Base-by-base conservation (phyloP, 2,888 invertebrate species). In the Timema cristinae region DNA sequence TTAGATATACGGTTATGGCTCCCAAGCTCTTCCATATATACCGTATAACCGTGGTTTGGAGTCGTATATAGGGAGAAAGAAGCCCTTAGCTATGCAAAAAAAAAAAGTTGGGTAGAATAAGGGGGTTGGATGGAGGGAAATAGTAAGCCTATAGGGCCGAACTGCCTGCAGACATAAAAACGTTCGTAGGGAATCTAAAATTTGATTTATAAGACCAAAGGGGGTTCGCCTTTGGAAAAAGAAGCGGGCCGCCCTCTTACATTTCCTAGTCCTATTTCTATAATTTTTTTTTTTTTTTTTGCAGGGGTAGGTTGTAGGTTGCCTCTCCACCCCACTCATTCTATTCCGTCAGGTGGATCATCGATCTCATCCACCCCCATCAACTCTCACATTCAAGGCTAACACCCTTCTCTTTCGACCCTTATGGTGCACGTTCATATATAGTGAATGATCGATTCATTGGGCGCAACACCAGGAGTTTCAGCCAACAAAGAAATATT, bases 181-280 rank as follows among this genome's bases (percentile, higher is more conserved):
- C 70, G 70, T 73, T 70, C 63, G 70, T 70, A 59, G 66, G 61
- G 73, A 73, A 67, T 71, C 73, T 73, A 68, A 73, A 73, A 73
- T 73, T 73, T 73, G 73, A 73, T 73, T 73, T 73, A 73, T 73
- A 73, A 68, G 70, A 73, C 68, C 68, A 50, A 73, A 50, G 70
- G 70, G 70, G 51, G 67, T 72, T 54, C 67, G 50, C 66, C 68
- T 68, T 68, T 52, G 54, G 49, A 67, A 67, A 67, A 67, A 32
- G 32, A 32, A 32, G 32, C 32, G 32, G 32, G 32, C 32, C 32
- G 32, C 32, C 32, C 32, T 32, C 32, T 32, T 32, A 32, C 32
- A 32, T 32, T 32, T 32, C 32, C 32, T 32, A 32, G 32, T 32
- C 32, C 32, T 32, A 32, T 32, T 32, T 32, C 32, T 32, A 63